Base-by-base conservation (phyloP, 1,140 invertebrate genomes). In the Tetramorium alpestre region DNA sequence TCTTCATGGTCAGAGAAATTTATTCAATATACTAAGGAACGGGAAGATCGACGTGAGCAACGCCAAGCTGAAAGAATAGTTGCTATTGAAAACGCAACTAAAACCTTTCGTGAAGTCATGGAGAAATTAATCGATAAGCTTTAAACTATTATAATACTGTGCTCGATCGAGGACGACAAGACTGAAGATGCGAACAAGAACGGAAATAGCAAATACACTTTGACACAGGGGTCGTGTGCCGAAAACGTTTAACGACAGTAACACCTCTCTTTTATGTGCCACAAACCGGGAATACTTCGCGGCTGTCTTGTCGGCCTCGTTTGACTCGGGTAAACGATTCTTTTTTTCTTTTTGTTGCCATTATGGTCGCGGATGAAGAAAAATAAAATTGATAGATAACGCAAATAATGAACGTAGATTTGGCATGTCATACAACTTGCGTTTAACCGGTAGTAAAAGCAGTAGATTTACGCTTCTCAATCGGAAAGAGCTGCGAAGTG, bases 131-230 rank as follows among this genome's bases (percentile, higher is more conserved):
- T 69, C 16, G 41, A 69, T 6, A 69, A 69, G 25, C 33, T 60
- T 33, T 33, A 33, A 33, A 33, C 22, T 22, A 22, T 22, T 22
- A 22, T 22, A 22, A 22, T 22, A 22, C 22, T 22, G 22, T 22
- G 22, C 22, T 22, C 22, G 22, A 22, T 22, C 22, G 22, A 22
- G 22, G 22, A 94, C 95, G 82, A 95, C 95, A 89, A 96, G 95
- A 76, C 93, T 95, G 78, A 95, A 92, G 60, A 92, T 89, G 56
- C 60, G 18, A 95, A 94, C 25, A 95, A 94, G 72, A 95, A 94
- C 33, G 95, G 95, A 3, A 44, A 54, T 5, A 67, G 22, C 22
- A 22, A 22, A 22, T 22, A 22, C 22, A 22, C 22, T 22, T 22
- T 22, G 22, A 22, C 22, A 22, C 22, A 22, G 22, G 22, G 22